A percentile compares a stretch with the other conserved stretches of the same genome.
These are phyloP conservation scores for Aurelia sp. DNA, from an alignment of 30 jellyfish, hydroid and myxozoan species.

Conservation along the genomic window DNA sequence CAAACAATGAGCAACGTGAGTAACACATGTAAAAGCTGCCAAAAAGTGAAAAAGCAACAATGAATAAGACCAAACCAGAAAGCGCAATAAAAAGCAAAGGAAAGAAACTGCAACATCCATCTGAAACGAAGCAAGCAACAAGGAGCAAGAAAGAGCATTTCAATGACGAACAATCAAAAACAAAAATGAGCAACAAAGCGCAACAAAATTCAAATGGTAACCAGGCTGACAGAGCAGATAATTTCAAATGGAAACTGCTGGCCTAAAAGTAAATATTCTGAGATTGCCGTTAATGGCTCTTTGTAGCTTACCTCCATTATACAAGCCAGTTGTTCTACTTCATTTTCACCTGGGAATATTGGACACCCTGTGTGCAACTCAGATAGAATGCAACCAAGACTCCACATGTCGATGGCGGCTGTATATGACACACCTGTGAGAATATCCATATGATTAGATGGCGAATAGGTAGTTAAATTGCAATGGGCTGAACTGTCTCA, in stretches of 20 bases:
- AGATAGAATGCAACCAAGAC: constrained; percentile 93
- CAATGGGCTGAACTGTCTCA: too few relatives aligned
- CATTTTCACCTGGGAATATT: constrained; percentile 94
- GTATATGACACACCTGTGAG: constrained; percentile 79
- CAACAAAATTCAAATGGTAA: background rate
- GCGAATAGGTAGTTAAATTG: too few relatives aligned
- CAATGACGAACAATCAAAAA: background rate
- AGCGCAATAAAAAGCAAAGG: background rate
- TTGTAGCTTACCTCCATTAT: constrained; percentile 79
- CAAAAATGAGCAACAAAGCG: background rate
- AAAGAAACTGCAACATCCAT: background rate
- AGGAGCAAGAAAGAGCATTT: background rate
- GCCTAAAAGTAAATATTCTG: too few relatives aligned
- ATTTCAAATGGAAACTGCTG: too few relatives aligned
- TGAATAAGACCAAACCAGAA: too few relatives aligned
- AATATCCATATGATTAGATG: too few relatives aligned
- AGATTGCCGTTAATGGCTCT: too few relatives aligned
- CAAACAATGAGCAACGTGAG: too few relatives aligned
- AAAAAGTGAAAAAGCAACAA: too few relatives aligned
- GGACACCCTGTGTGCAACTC: constrained; percentile 94
- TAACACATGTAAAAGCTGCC: too few relatives aligned
- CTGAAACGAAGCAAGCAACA: background rate
- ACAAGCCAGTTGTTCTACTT: constrained; percentile 95
- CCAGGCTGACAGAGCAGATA: too few relatives aligned
- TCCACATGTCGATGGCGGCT: constrained; percentile 96